Percentiles rank a stretch among this genome's conserved stretches.
Evolutionary conservation across 2,113 vertebrate genomes (phyloP).

Genomic region (Platycercus adscitus): DNA sequence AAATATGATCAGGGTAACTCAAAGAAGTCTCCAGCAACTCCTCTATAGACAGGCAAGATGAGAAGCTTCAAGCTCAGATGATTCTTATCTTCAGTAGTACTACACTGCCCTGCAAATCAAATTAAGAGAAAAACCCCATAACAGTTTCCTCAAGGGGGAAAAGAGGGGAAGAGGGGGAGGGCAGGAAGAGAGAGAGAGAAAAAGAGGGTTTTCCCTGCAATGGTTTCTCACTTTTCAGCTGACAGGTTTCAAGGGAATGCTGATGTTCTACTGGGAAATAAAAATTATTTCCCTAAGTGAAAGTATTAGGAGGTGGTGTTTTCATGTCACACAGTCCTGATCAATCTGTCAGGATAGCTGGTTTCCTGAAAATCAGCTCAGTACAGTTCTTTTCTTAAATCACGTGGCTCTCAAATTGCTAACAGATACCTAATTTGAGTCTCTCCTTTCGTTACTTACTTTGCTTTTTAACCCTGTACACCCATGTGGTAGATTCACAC

Average conservation of each 20-base stretch:
- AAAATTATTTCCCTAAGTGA: neutral
- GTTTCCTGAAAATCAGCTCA: neutral
- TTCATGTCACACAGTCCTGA: neutral
- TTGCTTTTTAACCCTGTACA: constrained; percentile 9
- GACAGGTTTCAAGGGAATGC: neutral
- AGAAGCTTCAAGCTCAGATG: neutral
- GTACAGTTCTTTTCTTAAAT: neutral
- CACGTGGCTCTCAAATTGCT: neutral
- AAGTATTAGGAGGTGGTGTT: neutral
- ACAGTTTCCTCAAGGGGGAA: neutral
- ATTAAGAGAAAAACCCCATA: neutral
- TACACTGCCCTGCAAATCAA: constrained; percentile 5
- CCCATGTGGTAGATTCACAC: neutral
- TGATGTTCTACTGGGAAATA: neutral
- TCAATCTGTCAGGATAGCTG: neutral
- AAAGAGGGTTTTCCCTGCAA: neutral
- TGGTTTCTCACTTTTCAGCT: neutral
- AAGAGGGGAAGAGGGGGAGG: neutral
- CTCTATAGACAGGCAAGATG: neutral
- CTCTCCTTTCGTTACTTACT: neutral
- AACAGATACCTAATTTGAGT: constrained; percentile 17
- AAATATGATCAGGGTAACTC: constrained; percentile 52
- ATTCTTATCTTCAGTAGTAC: neutral
- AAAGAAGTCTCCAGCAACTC: constrained; percentile 28
- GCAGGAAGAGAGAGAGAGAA: too few relatives aligned